Evolutionary conservation across 2,888 invertebrate species (phyloP).

Genomic region (Caenorhabditis sp.): DNA sequence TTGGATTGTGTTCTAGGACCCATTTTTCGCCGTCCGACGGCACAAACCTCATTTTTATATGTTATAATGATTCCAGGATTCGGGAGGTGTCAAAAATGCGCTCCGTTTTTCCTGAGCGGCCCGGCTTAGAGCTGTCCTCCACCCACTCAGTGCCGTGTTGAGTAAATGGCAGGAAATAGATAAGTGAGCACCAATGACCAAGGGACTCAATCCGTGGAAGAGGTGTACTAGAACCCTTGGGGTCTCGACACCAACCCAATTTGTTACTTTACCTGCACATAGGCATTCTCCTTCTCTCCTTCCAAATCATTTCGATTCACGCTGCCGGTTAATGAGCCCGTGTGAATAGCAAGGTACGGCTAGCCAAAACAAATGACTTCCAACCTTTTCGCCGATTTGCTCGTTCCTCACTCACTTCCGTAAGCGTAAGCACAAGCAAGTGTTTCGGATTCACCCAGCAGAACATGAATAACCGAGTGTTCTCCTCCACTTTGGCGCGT

Average conservation of each 20-base stretch:
- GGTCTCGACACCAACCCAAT: too few relatives aligned
- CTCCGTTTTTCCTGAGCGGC: too few relatives aligned
- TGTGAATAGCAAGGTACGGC: not conserved
- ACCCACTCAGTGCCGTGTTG: conserved; percentile 1
- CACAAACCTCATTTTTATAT: conserved; percentile 26
- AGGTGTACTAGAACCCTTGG: conserved; percentile 5
- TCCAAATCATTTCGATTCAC: too few relatives aligned
- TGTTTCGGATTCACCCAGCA: conserved; percentile 40
- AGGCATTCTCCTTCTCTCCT: too few relatives aligned
- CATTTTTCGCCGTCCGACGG: conserved; percentile 1
- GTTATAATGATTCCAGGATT: conserved; percentile 8
- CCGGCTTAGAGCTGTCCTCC: not conserved
- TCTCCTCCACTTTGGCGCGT: conserved; percentile 34
- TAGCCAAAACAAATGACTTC: conserved; percentile 19
- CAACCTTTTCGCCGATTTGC: not conserved
- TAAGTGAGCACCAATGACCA: conserved; percentile 49
- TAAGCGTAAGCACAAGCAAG: conserved; percentile 19
- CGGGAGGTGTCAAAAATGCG: not conserved
- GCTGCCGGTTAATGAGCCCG: not conserved
- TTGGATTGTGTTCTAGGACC: conserved; percentile 28
- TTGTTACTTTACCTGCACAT: too few relatives aligned
- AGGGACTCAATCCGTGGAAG: not conserved
- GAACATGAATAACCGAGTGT: conserved; percentile 50
- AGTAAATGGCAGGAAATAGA: conserved; percentile 46
- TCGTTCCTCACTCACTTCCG: conserved; percentile 1